phyloP scores from a whole-genome alignment of 2,888 invertebrate species.

The Ormyrus labotus region DNA sequence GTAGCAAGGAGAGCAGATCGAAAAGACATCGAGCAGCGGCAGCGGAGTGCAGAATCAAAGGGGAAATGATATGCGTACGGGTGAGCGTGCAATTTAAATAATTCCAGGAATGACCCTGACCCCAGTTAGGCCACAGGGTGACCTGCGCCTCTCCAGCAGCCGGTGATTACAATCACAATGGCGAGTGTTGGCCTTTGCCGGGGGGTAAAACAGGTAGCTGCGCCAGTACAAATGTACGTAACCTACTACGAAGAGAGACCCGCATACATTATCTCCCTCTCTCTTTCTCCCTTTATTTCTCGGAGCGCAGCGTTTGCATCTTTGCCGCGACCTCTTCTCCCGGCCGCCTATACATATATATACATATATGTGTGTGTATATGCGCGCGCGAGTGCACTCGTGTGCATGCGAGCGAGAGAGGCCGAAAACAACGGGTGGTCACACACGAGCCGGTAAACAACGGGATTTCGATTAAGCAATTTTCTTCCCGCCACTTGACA shows the following conservation, averaged over 20 bases:
- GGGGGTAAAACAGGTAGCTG: conserved; percentile 69
- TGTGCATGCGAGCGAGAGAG: neutral
- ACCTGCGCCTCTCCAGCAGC: conserved; percentile 57
- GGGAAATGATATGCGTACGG: conserved; percentile 44
- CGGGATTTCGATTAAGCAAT: conserved; percentile 52
- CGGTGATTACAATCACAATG: conserved; percentile 70
- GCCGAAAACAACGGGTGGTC: conserved; percentile 57
- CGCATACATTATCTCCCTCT: conserved; percentile 62
- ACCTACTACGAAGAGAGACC: conserved; percentile 56
- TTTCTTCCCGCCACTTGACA: conserved; percentile 38
- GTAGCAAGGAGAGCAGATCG: conserved; percentile 9
- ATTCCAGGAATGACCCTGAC: conserved; percentile 68
- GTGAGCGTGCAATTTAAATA: conserved; percentile 67
- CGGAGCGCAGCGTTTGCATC: conserved; percentile 14
- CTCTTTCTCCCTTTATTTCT: conserved; percentile 17
- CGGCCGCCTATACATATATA: conserved; percentile 4
- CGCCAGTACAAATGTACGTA: conserved; percentile 57
- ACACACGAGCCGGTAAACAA: conserved; percentile 22
- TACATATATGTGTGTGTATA: neutral
- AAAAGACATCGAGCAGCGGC: conserved; percentile 34
- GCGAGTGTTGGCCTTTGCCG: conserved; percentile 51
- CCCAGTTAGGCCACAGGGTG: conserved; percentile 64
- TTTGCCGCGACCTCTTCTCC: conserved; percentile 22
- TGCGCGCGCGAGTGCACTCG: neutral
- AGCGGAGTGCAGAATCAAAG: conserved; percentile 35